phyloP scores from a whole-genome alignment of 2,888 invertebrate genomes.

The Calephelis perditalis region DNA sequence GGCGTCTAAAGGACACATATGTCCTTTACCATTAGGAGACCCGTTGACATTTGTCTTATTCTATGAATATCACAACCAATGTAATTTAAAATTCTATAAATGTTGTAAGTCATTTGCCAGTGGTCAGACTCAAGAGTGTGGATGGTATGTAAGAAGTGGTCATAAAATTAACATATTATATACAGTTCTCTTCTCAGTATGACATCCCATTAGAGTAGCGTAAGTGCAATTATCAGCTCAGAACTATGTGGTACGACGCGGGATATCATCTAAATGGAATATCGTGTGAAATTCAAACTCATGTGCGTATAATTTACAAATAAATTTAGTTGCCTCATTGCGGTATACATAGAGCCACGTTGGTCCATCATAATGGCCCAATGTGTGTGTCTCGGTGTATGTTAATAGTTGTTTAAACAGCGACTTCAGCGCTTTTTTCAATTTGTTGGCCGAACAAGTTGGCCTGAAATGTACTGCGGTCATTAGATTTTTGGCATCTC shows the following conservation, averaged over 20 bases:
- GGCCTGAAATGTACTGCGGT: too few species aligned
- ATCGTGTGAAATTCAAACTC: slow-evolving; percentile 22
- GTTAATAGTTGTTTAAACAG: too few species aligned
- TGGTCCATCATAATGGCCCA: too few species aligned
- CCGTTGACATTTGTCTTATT: background rate
- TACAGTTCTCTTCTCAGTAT: slow-evolving; percentile 20
- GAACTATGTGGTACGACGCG: slow-evolving; percentile 1
- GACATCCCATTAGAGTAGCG: slow-evolving; percentile 20
- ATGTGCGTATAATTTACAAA: slow-evolving; percentile 18
- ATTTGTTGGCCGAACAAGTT: too few species aligned
- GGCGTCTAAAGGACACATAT: too few species aligned
- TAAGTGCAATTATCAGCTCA: slow-evolving; percentile 18
- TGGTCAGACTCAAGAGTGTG: background rate
- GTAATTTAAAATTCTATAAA: too few species aligned
- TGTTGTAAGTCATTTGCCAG: background rate
- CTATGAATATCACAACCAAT: too few species aligned
- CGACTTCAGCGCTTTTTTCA: too few species aligned
- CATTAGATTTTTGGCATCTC: too few species aligned
- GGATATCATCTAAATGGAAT: background rate
- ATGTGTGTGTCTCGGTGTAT: too few species aligned
- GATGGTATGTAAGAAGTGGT: background rate
- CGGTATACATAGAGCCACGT: too few species aligned
- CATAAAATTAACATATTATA: slow-evolving; percentile 13
- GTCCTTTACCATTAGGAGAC: background rate
- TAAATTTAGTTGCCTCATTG: too few species aligned